These are phyloP conservation scores for Porphyrio hochstetteri DNA, from an alignment of 2,113 vertebrate genomes.

Conservation along the genomic window DNA sequence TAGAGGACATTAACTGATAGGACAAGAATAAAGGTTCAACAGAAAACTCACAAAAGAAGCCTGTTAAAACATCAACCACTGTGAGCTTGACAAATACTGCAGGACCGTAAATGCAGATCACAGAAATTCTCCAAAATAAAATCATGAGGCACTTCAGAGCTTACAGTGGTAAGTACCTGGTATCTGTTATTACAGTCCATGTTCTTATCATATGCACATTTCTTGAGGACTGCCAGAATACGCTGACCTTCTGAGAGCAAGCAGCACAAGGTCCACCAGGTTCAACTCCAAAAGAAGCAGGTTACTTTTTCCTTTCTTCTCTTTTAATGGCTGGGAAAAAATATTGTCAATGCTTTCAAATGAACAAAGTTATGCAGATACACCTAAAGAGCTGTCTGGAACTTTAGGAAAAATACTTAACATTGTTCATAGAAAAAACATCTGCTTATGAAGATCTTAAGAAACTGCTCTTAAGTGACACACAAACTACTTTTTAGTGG, in stretches of 20 bases:
- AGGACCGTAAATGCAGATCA: not conserved
- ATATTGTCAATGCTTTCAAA: not conserved
- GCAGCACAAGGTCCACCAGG: accelerated
- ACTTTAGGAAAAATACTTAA: not conserved
- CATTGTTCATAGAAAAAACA: not conserved
- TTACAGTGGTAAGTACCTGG: not conserved
- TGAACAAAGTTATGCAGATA: not conserved
- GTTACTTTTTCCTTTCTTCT: not conserved
- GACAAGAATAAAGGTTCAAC: not conserved
- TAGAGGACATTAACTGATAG: not conserved
- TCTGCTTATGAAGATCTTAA: not conserved
- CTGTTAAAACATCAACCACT: not conserved
- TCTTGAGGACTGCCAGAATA: not conserved
- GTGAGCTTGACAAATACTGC: not conserved
- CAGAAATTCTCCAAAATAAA: not conserved
- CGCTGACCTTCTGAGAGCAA: not conserved
- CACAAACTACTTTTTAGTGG: not conserved
- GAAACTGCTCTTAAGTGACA: not conserved
- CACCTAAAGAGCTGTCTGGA: not conserved
- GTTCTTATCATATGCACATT: not conserved
- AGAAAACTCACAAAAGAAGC: not conserved
- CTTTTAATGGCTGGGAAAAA: not conserved
- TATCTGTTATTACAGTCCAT: not conserved
- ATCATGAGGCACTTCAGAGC: not conserved
- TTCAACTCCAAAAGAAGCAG: not conserved